Percentiles rank a stretch among this genome's conserved stretches.
These are phyloP conservation scores for Cacatua alba DNA, from an alignment of 2,113 vertebrate genomes.

Conservation along the genomic window DNA sequence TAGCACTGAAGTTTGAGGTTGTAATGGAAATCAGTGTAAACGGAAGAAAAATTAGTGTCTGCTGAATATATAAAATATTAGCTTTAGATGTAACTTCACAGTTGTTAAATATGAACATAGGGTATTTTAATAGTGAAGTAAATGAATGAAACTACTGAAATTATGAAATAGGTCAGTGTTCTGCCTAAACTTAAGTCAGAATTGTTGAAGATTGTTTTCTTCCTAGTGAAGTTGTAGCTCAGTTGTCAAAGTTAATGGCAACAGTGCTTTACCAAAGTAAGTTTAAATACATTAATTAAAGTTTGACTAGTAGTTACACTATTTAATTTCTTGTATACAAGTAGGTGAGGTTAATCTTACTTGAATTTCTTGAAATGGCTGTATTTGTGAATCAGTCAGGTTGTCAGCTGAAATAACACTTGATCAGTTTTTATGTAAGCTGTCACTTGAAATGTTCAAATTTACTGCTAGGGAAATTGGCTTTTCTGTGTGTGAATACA, in stretches of 20 bases:
- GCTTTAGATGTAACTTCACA: background rate
- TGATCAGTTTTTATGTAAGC: background rate
- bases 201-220: background rate
- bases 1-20: background rate
- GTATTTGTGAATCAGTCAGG: background rate
- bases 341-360: background rate
- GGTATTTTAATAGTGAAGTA: background rate
- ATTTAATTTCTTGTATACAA: background rate
- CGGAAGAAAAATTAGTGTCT: background rate
- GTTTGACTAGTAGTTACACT: accelerated
- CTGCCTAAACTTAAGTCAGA: background rate
- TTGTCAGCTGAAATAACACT: background rate
- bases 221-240: background rate
- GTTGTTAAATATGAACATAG: background rate
- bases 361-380: background rate
- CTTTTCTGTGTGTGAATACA: background rate
- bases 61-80: background rate
- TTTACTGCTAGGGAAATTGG: background rate
- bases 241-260: background rate
- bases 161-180: background rate
- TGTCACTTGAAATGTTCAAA: background rate
- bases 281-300: background rate
- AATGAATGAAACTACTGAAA: background rate
- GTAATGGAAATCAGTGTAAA: background rate
- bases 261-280: background rate